Percentiles rank a stretch among this genome's conserved stretches.
These are phyloP conservation scores for Nycticorax nycticorax DNA, from an alignment of 2,113 vertebrate genomes.

Conservation along the genomic window DNA sequence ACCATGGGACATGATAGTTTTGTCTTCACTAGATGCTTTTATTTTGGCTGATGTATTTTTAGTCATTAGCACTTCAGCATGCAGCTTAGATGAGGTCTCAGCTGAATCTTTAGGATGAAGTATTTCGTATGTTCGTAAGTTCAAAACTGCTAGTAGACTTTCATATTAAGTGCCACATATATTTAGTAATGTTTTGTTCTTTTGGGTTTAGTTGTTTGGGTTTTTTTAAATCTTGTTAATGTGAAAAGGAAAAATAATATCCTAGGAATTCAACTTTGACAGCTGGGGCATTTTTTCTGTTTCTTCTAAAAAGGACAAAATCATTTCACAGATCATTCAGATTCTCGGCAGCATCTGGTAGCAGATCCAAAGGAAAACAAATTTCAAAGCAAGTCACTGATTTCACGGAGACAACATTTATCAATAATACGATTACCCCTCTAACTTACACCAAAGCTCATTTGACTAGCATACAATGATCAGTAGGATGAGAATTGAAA, in stretches of 20 bases:
- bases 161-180: not conserved
- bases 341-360: not conserved
- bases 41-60: not conserved
- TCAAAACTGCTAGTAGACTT: not conserved
- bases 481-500: not conserved
- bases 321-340: not conserved
- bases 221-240: not conserved
- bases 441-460: not conserved
- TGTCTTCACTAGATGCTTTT: not conserved
- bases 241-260: not conserved
- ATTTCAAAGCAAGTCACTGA: not conserved
- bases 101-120: not conserved
- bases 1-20: not conserved
- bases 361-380: not conserved
- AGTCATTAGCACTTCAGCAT: not conserved
- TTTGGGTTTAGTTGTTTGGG: not conserved
- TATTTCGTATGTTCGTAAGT: not conserved
- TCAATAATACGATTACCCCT: not conserved
- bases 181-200: not conserved
- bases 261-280: not conserved
- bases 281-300: rapidly evolving
- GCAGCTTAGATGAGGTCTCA: not conserved
- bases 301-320: not conserved
- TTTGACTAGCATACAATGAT: not conserved
- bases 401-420: not conserved